Percentiles rank a stretch among this genome's conserved stretches.
Conservation (phyloP, 2,797 vertebrate genomes). For the Glossophaga mutica region DNA sequence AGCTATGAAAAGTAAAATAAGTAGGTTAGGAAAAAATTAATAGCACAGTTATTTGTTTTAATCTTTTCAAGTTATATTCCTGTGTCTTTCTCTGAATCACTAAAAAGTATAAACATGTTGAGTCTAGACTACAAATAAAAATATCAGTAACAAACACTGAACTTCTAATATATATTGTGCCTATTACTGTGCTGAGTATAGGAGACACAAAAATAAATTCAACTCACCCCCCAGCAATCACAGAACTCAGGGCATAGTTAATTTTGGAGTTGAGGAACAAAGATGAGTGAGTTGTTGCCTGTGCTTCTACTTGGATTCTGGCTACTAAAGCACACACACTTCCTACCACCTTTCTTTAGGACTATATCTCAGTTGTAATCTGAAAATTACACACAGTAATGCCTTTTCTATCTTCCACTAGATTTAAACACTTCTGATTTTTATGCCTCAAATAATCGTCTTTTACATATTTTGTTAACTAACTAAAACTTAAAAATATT, state of each 20-base stretch:
- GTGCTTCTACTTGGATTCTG: neutral
- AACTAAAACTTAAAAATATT: conserved; percentile 18
- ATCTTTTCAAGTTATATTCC: neutral
- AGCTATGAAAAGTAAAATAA: conserved; percentile 13
- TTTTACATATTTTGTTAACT: neutral
- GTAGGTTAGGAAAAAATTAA: neutral
- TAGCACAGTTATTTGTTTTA: neutral
- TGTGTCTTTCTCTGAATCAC: neutral
- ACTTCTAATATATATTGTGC: neutral
- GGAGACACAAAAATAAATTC: neutral
- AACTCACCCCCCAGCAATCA: neutral
- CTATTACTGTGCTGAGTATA: neutral
- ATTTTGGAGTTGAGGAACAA: neutral
- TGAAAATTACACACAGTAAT: neutral
- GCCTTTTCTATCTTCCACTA: neutral
- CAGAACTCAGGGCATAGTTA: neutral
- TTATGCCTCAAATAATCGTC: neutral
- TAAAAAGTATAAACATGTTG: neutral
- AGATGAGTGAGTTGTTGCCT: neutral
- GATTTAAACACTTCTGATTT: neutral
- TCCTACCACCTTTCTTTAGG: neutral
- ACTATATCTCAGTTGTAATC: neutral
- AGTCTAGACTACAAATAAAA: neutral
- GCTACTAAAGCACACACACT: neutral
- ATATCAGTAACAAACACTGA: neutral